Evolutionary conservation across 2,888 invertebrate genomes (phyloP), one percentile per base, ranked within the genome.

Genomic region (Drosophila paramelanica): DNA sequence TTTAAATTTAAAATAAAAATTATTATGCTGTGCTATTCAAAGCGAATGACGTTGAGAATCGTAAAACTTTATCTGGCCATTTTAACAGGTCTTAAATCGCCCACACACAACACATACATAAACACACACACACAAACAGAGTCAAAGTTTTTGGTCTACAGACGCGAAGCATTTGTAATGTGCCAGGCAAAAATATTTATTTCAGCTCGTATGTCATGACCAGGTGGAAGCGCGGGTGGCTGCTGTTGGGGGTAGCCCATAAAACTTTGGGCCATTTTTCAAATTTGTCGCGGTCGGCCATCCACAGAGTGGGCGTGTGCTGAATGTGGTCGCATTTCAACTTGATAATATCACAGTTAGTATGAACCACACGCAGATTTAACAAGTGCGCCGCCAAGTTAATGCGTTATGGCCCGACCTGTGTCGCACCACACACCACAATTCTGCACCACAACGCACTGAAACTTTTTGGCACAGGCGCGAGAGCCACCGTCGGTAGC

Each of bases 191-290:
- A 73, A 80, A 85, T 85, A 89, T 88, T 85, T 89, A 85, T 85
- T 81, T 72, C 67, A 69, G 83, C 72, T 85, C 80, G 77, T 77
- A 77, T 85, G 79, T 88, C 75, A 81, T 31, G 77, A 52, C 23
- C 70, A 45, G 25, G 57, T 17, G 46, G 17, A 31, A 20, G 7
- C 20, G 43, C 38, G 25, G 36, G 50, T 20, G 13, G 31, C 4
- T 31, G 27, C 25, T 46, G 11, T 3, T 17, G 42, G n/a, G 11
- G 33, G 43, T 6, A 50, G 31, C 58, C 62, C 79, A 79, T 89
- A 85, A 85, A 85, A 85, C 62, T 85, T 85, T 77, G 67, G 45
- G 85, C 88, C 88, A 85, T 85, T 85, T 89, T 89, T 85, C 85
- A 85, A 85, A 89, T 85, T 89, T 85, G 85, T 89, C 88, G 86